Conservation (phyloP, 1,140 invertebrate genomes). For the Mamestra configurata region DNA sequence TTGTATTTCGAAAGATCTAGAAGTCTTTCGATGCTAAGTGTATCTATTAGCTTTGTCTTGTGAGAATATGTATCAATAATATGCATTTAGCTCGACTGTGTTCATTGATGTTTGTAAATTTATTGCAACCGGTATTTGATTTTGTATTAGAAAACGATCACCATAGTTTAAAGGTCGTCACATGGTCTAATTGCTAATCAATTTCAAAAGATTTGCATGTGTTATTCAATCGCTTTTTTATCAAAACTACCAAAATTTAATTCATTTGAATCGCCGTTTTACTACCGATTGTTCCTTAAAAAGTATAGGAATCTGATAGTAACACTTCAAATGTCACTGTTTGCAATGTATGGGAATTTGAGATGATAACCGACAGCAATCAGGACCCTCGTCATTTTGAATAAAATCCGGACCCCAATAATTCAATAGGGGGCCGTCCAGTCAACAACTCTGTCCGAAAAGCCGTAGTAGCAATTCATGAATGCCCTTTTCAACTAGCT, state of each 20-base stretch:
- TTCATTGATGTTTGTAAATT: neutral
- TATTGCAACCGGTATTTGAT: neutral
- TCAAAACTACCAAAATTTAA: no score
- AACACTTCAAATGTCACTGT: neutral
- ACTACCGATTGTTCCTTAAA: no score
- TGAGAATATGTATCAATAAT: neutral
- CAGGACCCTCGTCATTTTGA: constrained; percentile 6
- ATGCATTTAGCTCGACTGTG: neutral
- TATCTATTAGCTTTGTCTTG: constrained; percentile 24
- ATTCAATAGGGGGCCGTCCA: neutral
- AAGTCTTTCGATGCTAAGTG: constrained; percentile 17
- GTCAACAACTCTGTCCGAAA: neutral
- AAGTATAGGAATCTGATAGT: no score
- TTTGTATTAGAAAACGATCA: neutral
- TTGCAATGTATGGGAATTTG: neutral
- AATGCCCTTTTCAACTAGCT: constrained; percentile 19
- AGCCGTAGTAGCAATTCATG: neutral
- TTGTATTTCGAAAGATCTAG: constrained; percentile 5
- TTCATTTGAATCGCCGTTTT: no score
- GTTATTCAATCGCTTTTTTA: no score
- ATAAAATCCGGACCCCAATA: neutral
- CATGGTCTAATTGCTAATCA: neutral
- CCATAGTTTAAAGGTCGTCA: neutral
- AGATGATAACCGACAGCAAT: neutral
- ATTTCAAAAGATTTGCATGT: neutral